Base-by-base conservation (phyloP, 23 tunicate genomes). In the Trididemnum nubilum region DNA sequence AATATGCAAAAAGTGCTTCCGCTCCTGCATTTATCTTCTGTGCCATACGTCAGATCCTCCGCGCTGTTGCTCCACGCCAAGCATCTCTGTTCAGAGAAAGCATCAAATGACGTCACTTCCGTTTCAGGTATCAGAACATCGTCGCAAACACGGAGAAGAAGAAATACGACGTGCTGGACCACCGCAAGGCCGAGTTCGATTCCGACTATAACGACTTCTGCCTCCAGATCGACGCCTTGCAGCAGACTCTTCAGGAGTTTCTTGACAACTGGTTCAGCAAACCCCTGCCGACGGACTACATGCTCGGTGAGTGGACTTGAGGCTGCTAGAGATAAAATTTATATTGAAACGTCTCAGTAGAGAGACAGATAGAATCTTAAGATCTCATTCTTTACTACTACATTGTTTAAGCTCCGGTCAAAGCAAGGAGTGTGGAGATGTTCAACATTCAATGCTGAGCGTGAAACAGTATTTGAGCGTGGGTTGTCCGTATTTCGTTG, bases 111-210 rank as follows among this genome's bases (percentile, higher is more conserved):
- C 54, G 54, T 44, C 12, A 44, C n/a, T 26, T 12, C 26, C n/a
- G 22, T 22, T 61, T 61, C 67, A 87, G 91, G 44, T 87, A 81
- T 77, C 91, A 87, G 38, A 87, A 87, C 77, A 87, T 87, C 76
- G 91, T 87, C 28, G 51, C 85, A 23, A 87, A 87, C 77, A 87
- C 85, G 0, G 91, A 87, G 67, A 87, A 87, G 82, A 87, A 87
- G 75, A 87, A 87, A 40, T 87, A 87, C 35, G 91, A 87, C 67
- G 91, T 87, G 0, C 72, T 87, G 28, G 91, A 87, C 33, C 91
- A 87, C 75, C 77, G 91, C 7, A 87, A 87, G 57, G 82, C 91
- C 2, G 91, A 87, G 60, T 87, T 87, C 35, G 91, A 87, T n/a
- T 31, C 85, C 0, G 91, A 87, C 59, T 73, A 87, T 77, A 73